Evolutionary conservation across 1,140 invertebrate species (phyloP).

Genomic region (Armadillidium nasatum): DNA sequence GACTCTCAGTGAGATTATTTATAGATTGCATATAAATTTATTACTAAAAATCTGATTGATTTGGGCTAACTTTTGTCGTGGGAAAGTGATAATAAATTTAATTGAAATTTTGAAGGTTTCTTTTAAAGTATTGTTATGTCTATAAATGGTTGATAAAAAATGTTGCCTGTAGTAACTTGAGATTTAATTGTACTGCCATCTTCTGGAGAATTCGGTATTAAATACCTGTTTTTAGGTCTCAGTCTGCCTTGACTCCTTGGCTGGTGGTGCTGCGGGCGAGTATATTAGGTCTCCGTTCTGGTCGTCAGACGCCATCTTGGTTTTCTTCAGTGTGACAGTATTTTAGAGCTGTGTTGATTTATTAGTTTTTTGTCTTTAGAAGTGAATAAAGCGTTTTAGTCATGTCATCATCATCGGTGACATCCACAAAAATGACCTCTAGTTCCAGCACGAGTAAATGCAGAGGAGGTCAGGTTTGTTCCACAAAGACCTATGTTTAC

Average conservation of each 20-base stretch:
- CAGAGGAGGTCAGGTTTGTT: conserved; percentile 45
- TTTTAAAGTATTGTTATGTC: not conserved
- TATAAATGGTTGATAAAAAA: not conserved
- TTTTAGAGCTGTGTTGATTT: not conserved
- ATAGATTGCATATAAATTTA: no score
- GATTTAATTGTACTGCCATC: not conserved
- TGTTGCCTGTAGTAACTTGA: conserved; percentile 9
- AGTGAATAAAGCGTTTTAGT: not conserved
- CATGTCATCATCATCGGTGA: not conserved
- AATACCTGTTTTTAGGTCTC: not conserved
- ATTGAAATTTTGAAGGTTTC: no score
- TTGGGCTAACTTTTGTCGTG: no score
- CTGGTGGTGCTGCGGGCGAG: conserved; percentile 2
- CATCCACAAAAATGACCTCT: conserved; percentile 4
- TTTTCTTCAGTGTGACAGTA: not conserved
- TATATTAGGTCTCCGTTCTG: not conserved
- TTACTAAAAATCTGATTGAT: no score
- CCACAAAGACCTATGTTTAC: conserved; percentile 79
- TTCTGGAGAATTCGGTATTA: conserved; percentile 5
- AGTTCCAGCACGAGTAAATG: conserved; percentile 57
- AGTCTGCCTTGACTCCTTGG: conserved; percentile 3
- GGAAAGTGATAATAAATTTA: no score
- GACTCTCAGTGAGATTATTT: no score
- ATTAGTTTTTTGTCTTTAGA: not conserved
- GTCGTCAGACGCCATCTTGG: conserved; percentile 4